Evolutionary conservation across 2,888 invertebrate genomes (phyloP).

Genomic region (Apoda limacodes): DNA sequence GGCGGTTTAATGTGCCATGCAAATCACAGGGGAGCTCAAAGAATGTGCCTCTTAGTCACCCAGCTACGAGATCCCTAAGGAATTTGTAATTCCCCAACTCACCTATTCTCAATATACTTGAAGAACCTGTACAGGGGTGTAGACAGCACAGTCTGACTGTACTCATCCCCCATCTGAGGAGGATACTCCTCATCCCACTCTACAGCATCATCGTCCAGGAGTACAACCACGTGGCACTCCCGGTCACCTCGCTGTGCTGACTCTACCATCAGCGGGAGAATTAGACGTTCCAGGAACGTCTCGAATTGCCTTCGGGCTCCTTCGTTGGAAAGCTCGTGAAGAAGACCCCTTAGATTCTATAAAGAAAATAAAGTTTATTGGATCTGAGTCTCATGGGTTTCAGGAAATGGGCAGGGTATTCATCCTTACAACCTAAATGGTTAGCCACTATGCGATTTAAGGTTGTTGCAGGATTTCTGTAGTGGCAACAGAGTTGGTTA

Average conservation of each 20-base stretch:
- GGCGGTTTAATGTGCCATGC: too few species aligned
- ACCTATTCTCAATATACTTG: constrained; percentile 96
- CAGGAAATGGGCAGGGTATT: too few species aligned
- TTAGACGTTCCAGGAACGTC: constrained; percentile 93
- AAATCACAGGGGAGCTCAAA: too few species aligned
- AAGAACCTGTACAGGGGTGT: constrained; percentile 98
- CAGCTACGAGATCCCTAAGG: too few species aligned
- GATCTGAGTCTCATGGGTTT: too few species aligned
- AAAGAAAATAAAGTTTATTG: too few species aligned
- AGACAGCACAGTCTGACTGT: constrained; percentile 96
- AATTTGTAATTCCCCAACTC: too few species aligned
- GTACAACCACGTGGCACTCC: constrained; percentile 95
- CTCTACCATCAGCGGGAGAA: constrained; percentile 96
- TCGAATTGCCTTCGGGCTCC: constrained; percentile 99
- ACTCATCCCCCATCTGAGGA: constrained; percentile 99
- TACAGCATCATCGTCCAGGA: constrained; percentile 93
- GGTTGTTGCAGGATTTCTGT: too few species aligned
- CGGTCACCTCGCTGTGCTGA: constrained; percentile 94
- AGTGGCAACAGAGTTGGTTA: too few species aligned
- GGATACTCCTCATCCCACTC: constrained; percentile 99
- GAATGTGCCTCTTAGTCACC: too few species aligned
- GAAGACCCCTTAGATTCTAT: constrained; percentile 93
- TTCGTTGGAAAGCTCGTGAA: constrained; percentile 98
- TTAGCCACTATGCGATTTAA: too few species aligned
- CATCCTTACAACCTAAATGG: too few species aligned